Evolutionary conservation across 1,140 invertebrate species (phyloP).

Genomic region (Drosophila rufa): DNA sequence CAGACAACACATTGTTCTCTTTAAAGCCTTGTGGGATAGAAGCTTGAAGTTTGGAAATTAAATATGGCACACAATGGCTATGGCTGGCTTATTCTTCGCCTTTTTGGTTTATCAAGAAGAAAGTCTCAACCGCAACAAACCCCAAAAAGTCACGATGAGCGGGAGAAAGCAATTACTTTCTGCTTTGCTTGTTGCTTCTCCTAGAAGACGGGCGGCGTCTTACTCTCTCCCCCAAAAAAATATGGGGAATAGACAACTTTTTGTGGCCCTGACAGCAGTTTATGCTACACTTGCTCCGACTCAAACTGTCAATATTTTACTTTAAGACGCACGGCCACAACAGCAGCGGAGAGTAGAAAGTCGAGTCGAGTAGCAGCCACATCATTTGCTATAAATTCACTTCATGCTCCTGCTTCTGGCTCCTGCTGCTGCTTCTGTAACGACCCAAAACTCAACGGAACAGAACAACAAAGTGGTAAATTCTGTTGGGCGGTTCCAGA

Average conservation of each 20-base stretch:
- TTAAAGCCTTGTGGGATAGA: conserved; percentile 24
- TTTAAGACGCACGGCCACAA: conserved; percentile 66
- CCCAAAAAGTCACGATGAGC: conserved; percentile 57
- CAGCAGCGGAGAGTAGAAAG: conserved; percentile 8
- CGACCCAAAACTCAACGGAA: conserved; percentile 40
- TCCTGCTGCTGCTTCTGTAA: conserved; percentile 27
- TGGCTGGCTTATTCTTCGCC: conserved; percentile 16
- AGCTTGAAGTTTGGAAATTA: conserved; percentile 51
- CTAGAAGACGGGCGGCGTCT: conserved; percentile 10
- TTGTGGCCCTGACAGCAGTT: conserved; percentile 68
- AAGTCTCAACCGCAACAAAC: conserved; percentile 30
- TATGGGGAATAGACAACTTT: conserved; percentile 58
- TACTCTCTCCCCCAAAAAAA: conserved; percentile 5
- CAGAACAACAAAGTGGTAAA: conserved; percentile 39
- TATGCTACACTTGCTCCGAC: conserved; percentile 73
- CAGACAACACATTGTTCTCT: conserved; percentile 18
- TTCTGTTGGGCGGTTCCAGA: conserved; percentile 34
- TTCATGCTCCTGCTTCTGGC: conserved; percentile 27
- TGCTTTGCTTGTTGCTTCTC: conserved; percentile 74
- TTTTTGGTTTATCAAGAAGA: conserved; percentile 31
- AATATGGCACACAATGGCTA: conserved; percentile 56
- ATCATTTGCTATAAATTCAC: conserved; percentile 79
- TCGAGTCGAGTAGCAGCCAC: conserved; percentile 42
- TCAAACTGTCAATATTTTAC: conserved; percentile 80
- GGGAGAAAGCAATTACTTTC: conserved; percentile 80